Evolutionary conservation across 1,140 invertebrate genomes (phyloP), one percentile per base, ranked within the genome.

Genomic region (Pseudobourletiella spinata): DNA sequence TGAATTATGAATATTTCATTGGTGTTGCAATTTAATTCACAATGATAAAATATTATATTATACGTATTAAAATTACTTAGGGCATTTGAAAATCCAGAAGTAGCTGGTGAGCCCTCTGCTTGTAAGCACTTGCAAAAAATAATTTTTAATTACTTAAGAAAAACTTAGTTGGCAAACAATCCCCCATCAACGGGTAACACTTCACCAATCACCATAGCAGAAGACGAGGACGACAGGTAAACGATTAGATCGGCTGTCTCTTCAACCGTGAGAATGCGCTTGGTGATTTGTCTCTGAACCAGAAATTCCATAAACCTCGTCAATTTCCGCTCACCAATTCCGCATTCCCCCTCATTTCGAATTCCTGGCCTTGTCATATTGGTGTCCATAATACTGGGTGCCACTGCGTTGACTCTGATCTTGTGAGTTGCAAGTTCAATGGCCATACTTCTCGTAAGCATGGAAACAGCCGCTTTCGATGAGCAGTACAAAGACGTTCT

Each of bases 361-460:
- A 52, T 16, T 22, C 15, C 15, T 1, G 6, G 28, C n/a, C 35
- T 15, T 20, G 25, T 24, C 2, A 59, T 4, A 4, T 42, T 16
- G n/a, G 58, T 65, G 32, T 52, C 28, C 15, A 65, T 50, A 18
- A 29, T 18, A 11, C 32, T 30, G 8, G 58, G 58, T 29, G 44
- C 25, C 22, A 65, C 26, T 15, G 25, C 35, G 63, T 78, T 76
- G 20, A 78, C 76, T 11, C 75, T 69, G 50, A 76, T 73, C 14
- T 72, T 71, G 29, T 74, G 62, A 2, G 72, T 65, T 8, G 72
- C 77, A 46, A 78, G 67, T 60, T 77, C 76, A 8, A 73, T 48
- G 3, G 77, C 74, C 32, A 78, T 62, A 35, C 71, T 74, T 65
- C 76, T 72, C 0, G 77, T 78, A 39, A 79, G 67, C 26, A 70